phyloP scores from a whole-genome alignment of 2,797 vertebrate genomes.

The Pseudomugil gertrudae region DNA sequence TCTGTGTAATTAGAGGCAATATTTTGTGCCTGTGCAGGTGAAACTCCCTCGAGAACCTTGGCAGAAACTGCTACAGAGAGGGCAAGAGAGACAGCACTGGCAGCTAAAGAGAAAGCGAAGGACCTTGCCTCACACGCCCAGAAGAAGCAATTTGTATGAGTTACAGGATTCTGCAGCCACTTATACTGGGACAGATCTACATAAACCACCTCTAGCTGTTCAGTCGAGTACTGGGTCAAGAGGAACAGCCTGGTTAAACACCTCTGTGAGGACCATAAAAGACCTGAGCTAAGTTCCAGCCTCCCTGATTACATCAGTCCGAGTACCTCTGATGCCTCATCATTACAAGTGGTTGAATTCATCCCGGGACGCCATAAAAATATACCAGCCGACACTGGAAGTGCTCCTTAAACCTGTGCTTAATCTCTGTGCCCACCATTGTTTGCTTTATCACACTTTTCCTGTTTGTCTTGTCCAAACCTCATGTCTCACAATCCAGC shows the following conservation, averaged over 20 bases:
- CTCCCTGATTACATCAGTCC: slow-evolving; percentile 16
- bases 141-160: slow-evolving; percentile 90
- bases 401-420: slow-evolving; percentile 40
- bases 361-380: slow-evolving; percentile 33
- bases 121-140: slow-evolving; percentile 93
- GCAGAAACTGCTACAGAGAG: slow-evolving; percentile 92
- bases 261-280: slow-evolving; percentile 67
- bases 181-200: slow-evolving; percentile 39
- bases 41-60: slow-evolving; percentile 89
- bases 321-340: slow-evolving; percentile 32
- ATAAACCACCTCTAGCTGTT: slow-evolving; percentile 9
- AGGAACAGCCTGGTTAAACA: slow-evolving; percentile 24
- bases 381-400: slow-evolving; percentile 18
- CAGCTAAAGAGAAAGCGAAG: slow-evolving; percentile 96
- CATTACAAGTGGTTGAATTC: slow-evolving; percentile 22
- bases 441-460: slow-evolving; percentile 16
- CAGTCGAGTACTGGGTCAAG: slow-evolving; percentile 15
- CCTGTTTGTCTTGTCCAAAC: slow-evolving; percentile 4
- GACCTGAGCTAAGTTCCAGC: slow-evolving; percentile 58
- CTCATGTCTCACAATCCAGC: slow-evolving; percentile 6
- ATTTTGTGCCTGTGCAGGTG: slow-evolving; percentile 79
- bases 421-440: slow-evolving; percentile 27
- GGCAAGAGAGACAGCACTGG: slow-evolving; percentile 93
- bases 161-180: slow-evolving; percentile 12
- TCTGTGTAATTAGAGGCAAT: neutral